phyloP scores from a whole-genome alignment of 2,888 invertebrate genomes.

The Zhuqinia jingwanae region DNA sequence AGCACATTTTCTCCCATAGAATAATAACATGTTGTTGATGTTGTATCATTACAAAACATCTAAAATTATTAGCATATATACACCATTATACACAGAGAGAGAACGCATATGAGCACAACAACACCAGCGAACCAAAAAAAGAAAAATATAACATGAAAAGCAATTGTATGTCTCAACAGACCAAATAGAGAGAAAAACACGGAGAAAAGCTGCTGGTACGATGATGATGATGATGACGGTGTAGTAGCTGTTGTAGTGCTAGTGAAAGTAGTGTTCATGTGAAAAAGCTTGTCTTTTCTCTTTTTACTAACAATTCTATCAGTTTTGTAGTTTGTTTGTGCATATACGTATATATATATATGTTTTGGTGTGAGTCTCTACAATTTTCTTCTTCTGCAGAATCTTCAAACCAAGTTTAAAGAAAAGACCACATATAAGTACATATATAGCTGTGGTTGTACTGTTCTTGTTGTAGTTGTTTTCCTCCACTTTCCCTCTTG shows the following conservation, averaged over 20 bases:
- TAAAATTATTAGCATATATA: slow-evolving; percentile 22
- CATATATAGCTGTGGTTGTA: neutral
- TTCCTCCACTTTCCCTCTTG: too few relatives aligned
- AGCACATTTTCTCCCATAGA: neutral
- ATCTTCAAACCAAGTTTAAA: too few relatives aligned
- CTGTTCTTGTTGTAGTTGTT: neutral
- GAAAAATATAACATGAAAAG: too few relatives aligned
- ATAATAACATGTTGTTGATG: too few relatives aligned
- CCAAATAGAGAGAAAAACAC: too few relatives aligned
- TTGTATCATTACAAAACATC: slow-evolving; percentile 1
- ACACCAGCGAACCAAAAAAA: neutral
- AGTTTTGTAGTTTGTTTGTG: neutral
- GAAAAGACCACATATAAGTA: neutral
- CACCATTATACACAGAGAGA: neutral
- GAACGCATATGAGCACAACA: too few relatives aligned
- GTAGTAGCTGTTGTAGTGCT: neutral
- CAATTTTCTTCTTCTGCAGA: too few relatives aligned
- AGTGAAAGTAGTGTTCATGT: neutral
- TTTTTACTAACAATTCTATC: slow-evolving; percentile 5
- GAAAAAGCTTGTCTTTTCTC: slow-evolving; percentile 20
- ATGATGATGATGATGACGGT: too few relatives aligned
- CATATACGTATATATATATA: neutral
- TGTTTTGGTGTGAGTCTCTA: neutral
- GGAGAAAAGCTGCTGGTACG: too few relatives aligned
- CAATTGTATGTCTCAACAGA: too few relatives aligned